Evolutionary conservation across 2,888 invertebrate genomes (phyloP), one percentile per base, ranked within the genome.

Genomic region (Xylota segnis): DNA sequence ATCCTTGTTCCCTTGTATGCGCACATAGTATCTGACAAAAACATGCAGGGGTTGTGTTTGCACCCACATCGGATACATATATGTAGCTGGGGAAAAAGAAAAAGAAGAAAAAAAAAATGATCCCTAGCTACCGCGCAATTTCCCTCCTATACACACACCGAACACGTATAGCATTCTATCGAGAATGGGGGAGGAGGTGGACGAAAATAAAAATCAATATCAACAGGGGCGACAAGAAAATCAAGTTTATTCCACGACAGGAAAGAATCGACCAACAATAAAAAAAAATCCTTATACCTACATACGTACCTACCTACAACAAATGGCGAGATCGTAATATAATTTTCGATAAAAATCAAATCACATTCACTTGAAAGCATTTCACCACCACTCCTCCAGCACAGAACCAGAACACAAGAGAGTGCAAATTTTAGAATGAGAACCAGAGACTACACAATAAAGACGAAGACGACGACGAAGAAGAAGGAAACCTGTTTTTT

Each of bases 71-170:
- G n/a, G n/a, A n/a, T n/a, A n/a, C 52, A 56, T 14, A 70, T n/a
- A n/a, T n/a, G n/a, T n/a, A 59, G 29, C 74, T 71, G 81, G 81
- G 59, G 75, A 74, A 63, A 12, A 23, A 47, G 71, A 45, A 58
- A 66, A 79, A 65, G 81, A 75, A 12, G 32, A 47, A 75, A 45
- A 58, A 66, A 79, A 65, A 84, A 75, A 65, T 84, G 84, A 84
- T 84, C 84, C 84, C 84, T 71, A 84, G 50, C 75, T 66, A 84
- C 75, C 47, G 79, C 84, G 79, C 83, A 83, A 52, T 83, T 63
- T 74, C 37, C 9, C 14, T 43, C n/a, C 56, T n/a, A 34, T 34
- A 34, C 4, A 4, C 5, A 32, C 5, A n/a, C 3, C 10, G 10
- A 4, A 40, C 3, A 37, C 37, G 10, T 6, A 16, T 6, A 32